phyloP scores from a whole-genome alignment of 2,797 vertebrate species.

The Nannoperca obscura region DNA sequence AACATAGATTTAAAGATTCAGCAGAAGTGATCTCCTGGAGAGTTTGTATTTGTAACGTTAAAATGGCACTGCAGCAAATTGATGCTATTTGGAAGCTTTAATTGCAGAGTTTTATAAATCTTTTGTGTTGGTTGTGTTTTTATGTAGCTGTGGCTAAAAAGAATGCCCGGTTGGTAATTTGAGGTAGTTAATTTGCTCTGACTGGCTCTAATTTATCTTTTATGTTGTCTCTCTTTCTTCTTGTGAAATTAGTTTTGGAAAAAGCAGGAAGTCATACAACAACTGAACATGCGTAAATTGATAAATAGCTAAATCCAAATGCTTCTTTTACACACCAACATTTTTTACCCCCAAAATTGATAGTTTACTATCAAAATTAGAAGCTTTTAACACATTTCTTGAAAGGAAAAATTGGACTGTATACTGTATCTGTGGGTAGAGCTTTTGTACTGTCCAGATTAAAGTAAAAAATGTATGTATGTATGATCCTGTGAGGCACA shows the following conservation, averaged over 20 bases:
- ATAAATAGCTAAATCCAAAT: conserved; percentile 23
- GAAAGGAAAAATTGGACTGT: conserved; percentile 38
- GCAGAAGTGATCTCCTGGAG: conserved; percentile 3
- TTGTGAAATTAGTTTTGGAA: conserved; percentile 22
- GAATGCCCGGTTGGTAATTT: conserved; percentile 25
- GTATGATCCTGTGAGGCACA: conserved; percentile 50
- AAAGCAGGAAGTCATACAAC: conserved; percentile 13
- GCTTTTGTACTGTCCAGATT: conserved; percentile 32
- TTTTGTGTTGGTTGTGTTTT: conserved; percentile 24
- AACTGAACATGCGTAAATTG: conserved; percentile 18
- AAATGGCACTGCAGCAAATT: conserved; percentile 8
- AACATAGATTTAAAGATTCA: conserved; percentile 21
- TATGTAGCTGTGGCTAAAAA: conserved; percentile 36
- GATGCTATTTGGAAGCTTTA: neutral
- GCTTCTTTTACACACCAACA: neutral
- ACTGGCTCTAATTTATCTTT: conserved; percentile 43
- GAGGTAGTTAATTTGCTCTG: conserved; percentile 23
- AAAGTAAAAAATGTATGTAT: conserved; percentile 72
- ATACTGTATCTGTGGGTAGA: conserved; percentile 28
- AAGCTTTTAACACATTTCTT: conserved; percentile 40
- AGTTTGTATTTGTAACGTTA: neutral
- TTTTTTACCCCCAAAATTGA: neutral
- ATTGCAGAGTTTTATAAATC: neutral
- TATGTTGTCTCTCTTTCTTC: conserved; percentile 25
- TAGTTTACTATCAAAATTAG: conserved; percentile 45